Evolutionary conservation across 37 sponge, comb jelly and placozoan genomes (phyloP), one percentile per base, ranked within the genome.

Genomic region (Theonella swinhoei): DNA sequence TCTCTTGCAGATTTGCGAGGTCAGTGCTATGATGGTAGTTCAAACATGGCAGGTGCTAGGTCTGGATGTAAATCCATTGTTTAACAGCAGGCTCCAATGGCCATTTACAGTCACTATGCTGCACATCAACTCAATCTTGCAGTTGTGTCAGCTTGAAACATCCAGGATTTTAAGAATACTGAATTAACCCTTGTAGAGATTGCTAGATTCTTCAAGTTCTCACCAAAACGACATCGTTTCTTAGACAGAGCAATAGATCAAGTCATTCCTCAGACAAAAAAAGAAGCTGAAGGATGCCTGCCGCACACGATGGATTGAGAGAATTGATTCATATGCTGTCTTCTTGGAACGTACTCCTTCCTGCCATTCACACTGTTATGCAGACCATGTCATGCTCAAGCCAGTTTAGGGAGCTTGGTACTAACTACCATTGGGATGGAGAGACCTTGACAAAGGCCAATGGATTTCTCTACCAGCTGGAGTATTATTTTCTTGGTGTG

Each of bases 351-450:
- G n/a, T n/a, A 66, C 81, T 90, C 26, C 77, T 74, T 64, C 82
- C 80, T 64, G 76, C 85, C 41, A 35, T 85, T 64, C 58, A 42
- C 71, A 65, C 40, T 35, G 26, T 63, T 76, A 77, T 86, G 29
- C 31, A 77, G 41, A 80, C 82, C 67, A 91, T 91, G 79, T 61
- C 76, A 72, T 60, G 70, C 64, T 82, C 81, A 77, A 22, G 41
- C 30, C 2, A 42, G 59, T 41, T 71, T 39, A 68, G 22, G 37
- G 64, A 91, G 31, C 65, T 85, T 33, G 69, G 79, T 26, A 77
- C 71, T 28, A 69, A 80, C 31, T 91, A 83, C 87, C 71, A 69
- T 65, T 91, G 91, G 91, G 91, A 91, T 80, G 82, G 83, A 41
- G 83, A 80, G 36, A 81, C 83, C 30, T 41, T 83, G 17, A 71